Evolutionary conservation across 2,888 invertebrate species (phyloP).

Genomic region (Drosophila cracens): DNA sequence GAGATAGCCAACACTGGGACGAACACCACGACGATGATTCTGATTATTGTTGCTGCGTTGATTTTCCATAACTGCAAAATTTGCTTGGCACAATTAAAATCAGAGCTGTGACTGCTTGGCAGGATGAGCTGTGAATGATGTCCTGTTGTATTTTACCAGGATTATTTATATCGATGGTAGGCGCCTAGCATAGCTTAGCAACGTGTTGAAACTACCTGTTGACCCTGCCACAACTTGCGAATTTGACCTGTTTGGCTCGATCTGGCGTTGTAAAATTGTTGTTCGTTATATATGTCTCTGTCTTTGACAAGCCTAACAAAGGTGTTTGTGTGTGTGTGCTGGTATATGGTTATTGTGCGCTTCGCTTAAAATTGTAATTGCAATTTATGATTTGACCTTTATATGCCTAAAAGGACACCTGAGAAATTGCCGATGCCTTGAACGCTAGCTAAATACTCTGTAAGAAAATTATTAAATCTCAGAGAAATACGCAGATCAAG

Average conservation of each 20-base stretch:
- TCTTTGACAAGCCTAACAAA: conserved; percentile 39
- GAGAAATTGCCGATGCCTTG: not conserved
- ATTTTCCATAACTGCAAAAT: conserved; percentile 28
- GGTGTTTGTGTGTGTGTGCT: conserved; percentile 2
- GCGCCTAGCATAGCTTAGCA: conserved; percentile 27
- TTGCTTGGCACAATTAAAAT: not conserved
- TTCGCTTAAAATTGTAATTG: conserved; percentile 1
- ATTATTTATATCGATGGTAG: conserved; percentile 69
- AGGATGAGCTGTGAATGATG: conserved; percentile 68
- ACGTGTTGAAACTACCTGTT: conserved; percentile 37
- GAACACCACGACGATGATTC: conserved; percentile 53
- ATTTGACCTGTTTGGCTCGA: conserved; percentile 23
- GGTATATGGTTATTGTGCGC: conserved; percentile 18
- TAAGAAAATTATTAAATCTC: not conserved
- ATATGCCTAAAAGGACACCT: not conserved
- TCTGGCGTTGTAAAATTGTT: not conserved
- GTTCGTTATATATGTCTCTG: not conserved
- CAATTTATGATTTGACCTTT: conserved; percentile 66
- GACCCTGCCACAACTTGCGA: conserved; percentile 30
- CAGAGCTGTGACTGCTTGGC: conserved; percentile 47
- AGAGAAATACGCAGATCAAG: not conserved
- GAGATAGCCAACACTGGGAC: conserved; percentile 66
- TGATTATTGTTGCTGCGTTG: conserved; percentile 44
- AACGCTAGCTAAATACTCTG: not conserved
- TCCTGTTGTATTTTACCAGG: conserved; percentile 57